Percentiles rank a stretch among this genome's conserved stretches.
Conservation (phyloP, 92 coral and sea anemone species). For the Chrysogorgia sp. region DNA sequence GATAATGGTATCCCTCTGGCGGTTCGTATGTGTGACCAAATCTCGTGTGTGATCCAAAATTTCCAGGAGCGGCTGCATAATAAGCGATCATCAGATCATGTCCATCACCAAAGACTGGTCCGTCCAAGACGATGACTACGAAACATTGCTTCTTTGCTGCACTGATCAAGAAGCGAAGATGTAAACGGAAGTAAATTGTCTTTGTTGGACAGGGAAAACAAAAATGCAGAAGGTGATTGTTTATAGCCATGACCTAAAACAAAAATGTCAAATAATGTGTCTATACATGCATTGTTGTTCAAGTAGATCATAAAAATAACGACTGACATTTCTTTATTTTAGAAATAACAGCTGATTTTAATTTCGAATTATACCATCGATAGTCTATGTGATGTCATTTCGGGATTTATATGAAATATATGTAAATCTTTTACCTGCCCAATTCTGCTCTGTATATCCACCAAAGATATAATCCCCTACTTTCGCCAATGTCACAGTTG, state of each 20-base stretch:
- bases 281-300: too few relatives aligned
- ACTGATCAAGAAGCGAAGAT: background rate
- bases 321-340: too few relatives aligned
- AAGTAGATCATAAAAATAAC: too few relatives aligned
- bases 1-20: background rate
- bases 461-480: too few relatives aligned
- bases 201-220: slow-evolving; percentile 8
- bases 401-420: too few relatives aligned
- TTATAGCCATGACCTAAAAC: background rate
- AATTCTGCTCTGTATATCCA: too few relatives aligned
- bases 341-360: too few relatives aligned
- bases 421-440: too few relatives aligned
- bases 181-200: slow-evolving; percentile 12
- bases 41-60: background rate
- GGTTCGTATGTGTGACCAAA: slow-evolving; percentile 14
- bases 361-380: too few relatives aligned
- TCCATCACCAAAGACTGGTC: slow-evolving; percentile 10
- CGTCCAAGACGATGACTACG: background rate
- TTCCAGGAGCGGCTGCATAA: background rate
- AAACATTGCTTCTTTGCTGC: background rate
- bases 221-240: background rate
- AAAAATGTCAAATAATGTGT: too few relatives aligned
- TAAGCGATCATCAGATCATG: background rate
- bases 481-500: too few relatives aligned
- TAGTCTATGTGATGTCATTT: too few relatives aligned